These are phyloP conservation scores for Camarhynchus parvulus DNA, from an alignment of 2,113 vertebrate genomes.

Conservation along the genomic window DNA sequence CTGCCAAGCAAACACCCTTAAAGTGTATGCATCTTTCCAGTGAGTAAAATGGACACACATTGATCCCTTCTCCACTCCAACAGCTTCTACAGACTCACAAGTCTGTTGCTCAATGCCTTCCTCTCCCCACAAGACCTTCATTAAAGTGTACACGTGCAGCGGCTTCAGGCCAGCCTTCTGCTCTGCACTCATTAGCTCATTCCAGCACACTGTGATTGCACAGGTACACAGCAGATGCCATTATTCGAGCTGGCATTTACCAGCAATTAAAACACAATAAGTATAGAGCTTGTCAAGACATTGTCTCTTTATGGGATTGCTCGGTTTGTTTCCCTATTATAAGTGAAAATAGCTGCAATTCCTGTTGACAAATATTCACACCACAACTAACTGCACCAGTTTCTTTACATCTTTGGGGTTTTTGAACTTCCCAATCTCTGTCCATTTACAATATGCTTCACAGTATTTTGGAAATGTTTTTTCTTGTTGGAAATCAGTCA, in stretches of 20 bases:
- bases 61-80: background rate
- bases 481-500: background rate
- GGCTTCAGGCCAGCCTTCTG: constrained; percentile 5
- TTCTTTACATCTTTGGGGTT: background rate
- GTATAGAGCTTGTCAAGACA: background rate
- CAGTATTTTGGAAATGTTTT: background rate
- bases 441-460: background rate
- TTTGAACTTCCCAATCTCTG: background rate
- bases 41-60: background rate
- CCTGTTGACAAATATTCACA: background rate
- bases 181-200: background rate
- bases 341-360: background rate
- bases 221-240: background rate
- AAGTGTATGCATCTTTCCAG: background rate
- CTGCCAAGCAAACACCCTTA: background rate
- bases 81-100: background rate
- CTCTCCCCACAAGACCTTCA: background rate
- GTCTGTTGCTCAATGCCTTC: background rate
- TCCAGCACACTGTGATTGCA: background rate
- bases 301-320: background rate
- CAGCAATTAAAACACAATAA: constrained; percentile 40
- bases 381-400: background rate
- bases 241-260: background rate
- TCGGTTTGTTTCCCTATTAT: background rate
- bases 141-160: background rate